A percentile compares a stretch with the other conserved stretches of the same genome.
Conservation (phyloP, 2,888 invertebrate species). For the Empis stercorea region DNA sequence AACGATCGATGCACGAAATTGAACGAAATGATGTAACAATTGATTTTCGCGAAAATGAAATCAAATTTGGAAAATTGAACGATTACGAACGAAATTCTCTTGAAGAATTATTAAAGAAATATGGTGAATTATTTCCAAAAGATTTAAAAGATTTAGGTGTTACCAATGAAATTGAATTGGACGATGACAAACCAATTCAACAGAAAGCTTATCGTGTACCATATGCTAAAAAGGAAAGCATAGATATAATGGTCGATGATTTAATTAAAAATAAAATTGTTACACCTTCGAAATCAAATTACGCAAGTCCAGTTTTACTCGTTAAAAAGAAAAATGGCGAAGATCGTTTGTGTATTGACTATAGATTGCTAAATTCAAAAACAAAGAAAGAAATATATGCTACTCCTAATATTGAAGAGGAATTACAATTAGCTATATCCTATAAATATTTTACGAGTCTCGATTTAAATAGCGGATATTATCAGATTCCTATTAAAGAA, state of each 20-base stretch:
- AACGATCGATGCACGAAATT: no score
- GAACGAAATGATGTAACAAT: background rate
- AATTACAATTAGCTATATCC: background rate
- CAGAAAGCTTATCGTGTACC: background rate
- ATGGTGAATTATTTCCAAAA: background rate
- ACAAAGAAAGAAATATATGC: background rate
- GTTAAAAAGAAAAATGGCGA: background rate
- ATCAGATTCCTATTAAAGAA: background rate
- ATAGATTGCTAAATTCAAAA: background rate
- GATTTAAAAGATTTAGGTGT: background rate
- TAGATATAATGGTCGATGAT: background rate
- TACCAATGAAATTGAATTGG: background rate
- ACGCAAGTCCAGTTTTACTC: background rate
- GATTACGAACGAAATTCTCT: background rate
- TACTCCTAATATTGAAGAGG: background rate
- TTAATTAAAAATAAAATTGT: background rate
- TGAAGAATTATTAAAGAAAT: background rate
- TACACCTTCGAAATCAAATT: background rate
- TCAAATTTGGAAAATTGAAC: background rate
- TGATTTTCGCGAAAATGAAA: background rate
- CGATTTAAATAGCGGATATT: background rate
- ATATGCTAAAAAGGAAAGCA: background rate
- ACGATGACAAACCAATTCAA: background rate
- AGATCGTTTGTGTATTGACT: background rate
- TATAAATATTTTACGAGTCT: background rate